These are phyloP conservation scores for Caenorhabditis drosophilae DNA, from an alignment of 2,888 invertebrate genomes.

Conservation along the genomic window DNA sequence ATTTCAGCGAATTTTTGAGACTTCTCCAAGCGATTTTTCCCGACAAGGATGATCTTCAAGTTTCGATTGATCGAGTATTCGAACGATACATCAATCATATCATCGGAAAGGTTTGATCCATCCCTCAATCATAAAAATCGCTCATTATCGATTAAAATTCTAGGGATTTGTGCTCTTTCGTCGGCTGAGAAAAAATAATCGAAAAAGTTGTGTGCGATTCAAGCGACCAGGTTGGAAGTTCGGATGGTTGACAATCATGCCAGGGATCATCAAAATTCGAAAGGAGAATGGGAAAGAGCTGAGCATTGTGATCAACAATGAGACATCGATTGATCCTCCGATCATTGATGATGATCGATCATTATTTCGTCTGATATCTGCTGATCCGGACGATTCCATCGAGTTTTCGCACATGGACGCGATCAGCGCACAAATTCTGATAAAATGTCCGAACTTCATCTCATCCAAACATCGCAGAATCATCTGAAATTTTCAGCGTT, in stretches of 20 bases:
- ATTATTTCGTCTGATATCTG: too few species aligned
- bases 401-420: conserved; percentile 33
- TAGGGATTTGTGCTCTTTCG: conserved; percentile 41
- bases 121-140: neutral
- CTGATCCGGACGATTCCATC: too few species aligned
- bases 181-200: neutral
- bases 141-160: neutral
- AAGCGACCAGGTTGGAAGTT: too few species aligned
- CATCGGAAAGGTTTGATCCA: conserved; percentile 38
- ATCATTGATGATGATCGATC: too few species aligned
- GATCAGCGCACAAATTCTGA: conserved; percentile 26
- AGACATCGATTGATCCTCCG: conserved; percentile 34
- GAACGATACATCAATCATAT: conserved; percentile 46
- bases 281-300: conserved; percentile 20
- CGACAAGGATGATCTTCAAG: conserved; percentile 36
- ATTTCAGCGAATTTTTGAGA: conserved; percentile 37
- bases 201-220: too few species aligned
- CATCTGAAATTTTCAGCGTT: neutral
- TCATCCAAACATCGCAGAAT: too few species aligned
- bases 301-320: conserved; percentile 26
- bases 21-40: conserved; percentile 41
- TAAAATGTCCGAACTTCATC: conserved; percentile 18
- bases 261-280: conserved; percentile 28
- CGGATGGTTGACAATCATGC: conserved; percentile 27
- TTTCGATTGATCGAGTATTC: conserved; percentile 35